A percentile compares a stretch with the other conserved stretches of the same genome.
These are phyloP conservation scores for Teleogryllus occipitalis DNA, from an alignment of 1,140 invertebrate genomes.

Conservation along the genomic window DNA sequence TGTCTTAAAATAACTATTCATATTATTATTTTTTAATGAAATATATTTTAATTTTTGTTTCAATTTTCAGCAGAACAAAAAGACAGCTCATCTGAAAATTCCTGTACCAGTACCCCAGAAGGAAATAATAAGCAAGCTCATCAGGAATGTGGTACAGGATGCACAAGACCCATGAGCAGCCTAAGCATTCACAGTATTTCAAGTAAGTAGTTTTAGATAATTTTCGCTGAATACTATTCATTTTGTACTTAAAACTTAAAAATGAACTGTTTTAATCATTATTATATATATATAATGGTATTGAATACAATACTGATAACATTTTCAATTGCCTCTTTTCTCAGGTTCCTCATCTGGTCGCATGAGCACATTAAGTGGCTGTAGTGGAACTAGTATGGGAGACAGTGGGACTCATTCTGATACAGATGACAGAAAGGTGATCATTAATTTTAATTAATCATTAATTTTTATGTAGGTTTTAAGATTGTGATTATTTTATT, in stretches of 20 bases:
- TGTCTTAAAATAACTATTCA: no score
- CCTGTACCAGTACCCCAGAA: neutral
- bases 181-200: conserved; percentile 63
- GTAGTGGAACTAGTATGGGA: conserved; percentile 65
- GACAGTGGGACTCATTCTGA: conserved; percentile 80
- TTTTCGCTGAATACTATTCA: neutral
- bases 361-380: conserved; percentile 62
- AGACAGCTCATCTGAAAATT: neutral
- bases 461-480: no score
- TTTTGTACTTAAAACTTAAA: neutral
- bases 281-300: neutral
- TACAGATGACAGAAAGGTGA: conserved; percentile 62
- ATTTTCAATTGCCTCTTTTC: neutral
- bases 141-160: neutral
- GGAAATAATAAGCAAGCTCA: neutral
- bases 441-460: no score
- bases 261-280: neutral
- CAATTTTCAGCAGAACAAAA: neutral
- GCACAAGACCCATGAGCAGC: conserved; percentile 55
- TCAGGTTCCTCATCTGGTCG: conserved; percentile 55
- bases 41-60: conserved; percentile 33
- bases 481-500: no score
- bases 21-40: neutral
- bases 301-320: neutral
- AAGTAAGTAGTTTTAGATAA: conserved; percentile 39